Base-by-base conservation (phyloP, 2,113 vertebrate species). In the Caranx melampygus region DNA sequence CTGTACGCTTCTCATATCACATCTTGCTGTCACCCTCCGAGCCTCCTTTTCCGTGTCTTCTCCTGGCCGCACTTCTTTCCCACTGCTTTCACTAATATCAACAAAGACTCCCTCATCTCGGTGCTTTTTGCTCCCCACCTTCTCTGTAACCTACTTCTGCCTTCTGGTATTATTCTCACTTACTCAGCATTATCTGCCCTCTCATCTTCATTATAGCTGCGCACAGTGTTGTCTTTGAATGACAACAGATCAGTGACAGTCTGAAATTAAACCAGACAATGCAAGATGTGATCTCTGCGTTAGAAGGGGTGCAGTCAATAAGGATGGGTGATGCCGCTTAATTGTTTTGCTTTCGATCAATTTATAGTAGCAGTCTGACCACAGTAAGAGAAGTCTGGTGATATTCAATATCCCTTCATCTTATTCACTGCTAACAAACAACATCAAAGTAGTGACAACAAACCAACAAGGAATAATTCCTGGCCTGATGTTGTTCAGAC, bases 141-240 rank as follows among this genome's bases (percentile, higher is more conserved):
- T 40, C 63, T n/a, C 11, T 9, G 18, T 74, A 75, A 77, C 51
- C 64, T 64, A 63, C 18, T 61, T 87, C 44, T 81, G 63, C 45
- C 26, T 68, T 60, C 78, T 33, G 21, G 5, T 72, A 18, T 55
- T 59, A 65, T 64, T 85, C 13, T 54, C 59, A 40, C 52, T 40
- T 37, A 45, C 51, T 75, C 52, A 73, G 68, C 20, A 9, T 4
- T 57, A 26, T 60, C 11, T 5, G 33, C 40, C 42, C 26, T 40
- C 35, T 26, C 15, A 21, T 59, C 45, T 33, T 51, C 34, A 59
- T 60, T 52, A 6, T 3, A 72, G 21, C 21, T 42, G 47, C 52
- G 44, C 49, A 49, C 33, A 21, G 2, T 31, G 4, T 33, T 35
- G 33, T 13, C 9, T 49, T 13, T 40, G 34, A 9, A 31, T 34